Evolutionary conservation across 2,113 vertebrate species (phyloP), one percentile per base, ranked within the genome.

Genomic region (Xiphophorus maculatus): DNA sequence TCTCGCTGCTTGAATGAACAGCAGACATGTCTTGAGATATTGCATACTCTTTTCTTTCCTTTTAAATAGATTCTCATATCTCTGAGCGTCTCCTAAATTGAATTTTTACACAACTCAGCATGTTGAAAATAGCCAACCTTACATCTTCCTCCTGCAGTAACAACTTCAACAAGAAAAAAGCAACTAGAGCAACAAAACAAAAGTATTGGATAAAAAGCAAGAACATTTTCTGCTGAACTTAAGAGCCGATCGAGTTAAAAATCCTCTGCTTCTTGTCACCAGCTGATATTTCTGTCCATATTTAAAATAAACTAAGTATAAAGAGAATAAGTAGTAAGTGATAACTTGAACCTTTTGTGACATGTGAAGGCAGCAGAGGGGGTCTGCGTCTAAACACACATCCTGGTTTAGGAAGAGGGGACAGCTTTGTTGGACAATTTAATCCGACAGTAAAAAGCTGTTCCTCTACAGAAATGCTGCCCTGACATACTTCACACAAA

Each of bases 381-480:
- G 35, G 35, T 77, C 63, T 63, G 58, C 13, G 71, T 66, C 48
- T 28, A 28, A 28, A 80, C 40, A 75, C 1, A 19, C 48, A 64
- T 25, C 33, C 44, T 51, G 28, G 62, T 58, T 64, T 74, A 84
- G 72, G 83, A 84, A 71, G 79, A 75, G 73, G 66, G 76, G 73
- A 28, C 28, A 71, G 74, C 66, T 40, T 83, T 84, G 87, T 74
- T 73, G 69, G 69, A 84, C 62, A 76, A 61, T 71, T 80, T 76
- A 82, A 86, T 89, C 77, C 76, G 37, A 29, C 74, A 66, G 70
- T 54, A 71, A 51, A 81, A 86, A 85, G 81, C 71, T 75, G 71
- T 67, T 19, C 73, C 82, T 82, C 80, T 51, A 73, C 72, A 82
- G 79, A 73, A 90, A 84, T 81, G 84, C 79, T 81, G 74, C 79